Percentiles rank a stretch among this genome's conserved stretches.
These are phyloP conservation scores for Lepilemur septentrionalis DNA, from an alignment of 2,797 vertebrate genomes.

Conservation along the genomic window DNA sequence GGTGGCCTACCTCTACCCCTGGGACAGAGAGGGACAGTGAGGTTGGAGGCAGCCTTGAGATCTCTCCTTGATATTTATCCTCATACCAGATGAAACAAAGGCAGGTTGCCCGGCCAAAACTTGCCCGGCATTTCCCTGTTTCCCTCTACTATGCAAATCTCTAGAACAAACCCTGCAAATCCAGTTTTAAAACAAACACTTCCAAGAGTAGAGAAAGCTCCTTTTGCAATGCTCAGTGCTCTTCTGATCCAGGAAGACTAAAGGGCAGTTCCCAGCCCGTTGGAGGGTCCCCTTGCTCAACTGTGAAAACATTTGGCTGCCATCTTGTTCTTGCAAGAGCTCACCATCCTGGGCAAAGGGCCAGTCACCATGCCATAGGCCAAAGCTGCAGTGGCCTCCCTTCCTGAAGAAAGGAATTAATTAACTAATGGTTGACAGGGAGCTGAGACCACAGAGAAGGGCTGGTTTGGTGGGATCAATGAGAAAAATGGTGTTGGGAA, in stretches of 20 bases:
- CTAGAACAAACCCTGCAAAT: slow-evolving; percentile 33
- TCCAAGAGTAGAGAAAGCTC: background rate
- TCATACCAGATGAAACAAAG: background rate
- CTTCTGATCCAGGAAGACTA: background rate
- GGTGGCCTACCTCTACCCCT: background rate
- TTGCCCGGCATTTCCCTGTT: background rate
- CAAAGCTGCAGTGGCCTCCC: background rate
- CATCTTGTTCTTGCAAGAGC: background rate
- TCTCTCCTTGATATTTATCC: background rate
- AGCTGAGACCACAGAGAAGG: background rate
- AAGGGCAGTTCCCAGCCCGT: background rate
- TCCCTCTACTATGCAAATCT: slow-evolving; percentile 5
- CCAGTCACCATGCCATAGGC: background rate
- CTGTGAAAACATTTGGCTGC: background rate
- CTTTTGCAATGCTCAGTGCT: background rate
- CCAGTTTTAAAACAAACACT: slow-evolving; percentile 61
- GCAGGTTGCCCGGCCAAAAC: background rate
- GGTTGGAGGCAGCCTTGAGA: background rate
- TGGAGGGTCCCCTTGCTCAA: background rate
- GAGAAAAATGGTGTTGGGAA: background rate
- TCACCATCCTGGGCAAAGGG: background rate
- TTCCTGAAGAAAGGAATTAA: background rate
- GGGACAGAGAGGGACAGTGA: background rate
- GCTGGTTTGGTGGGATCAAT: background rate
- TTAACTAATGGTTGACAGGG: background rate